A percentile compares a stretch with the other conserved stretches of the same genome.
These are phyloP conservation scores for Opisthograptis luteolata DNA, from an alignment of 2,888 invertebrate species.

Conservation along the genomic window DNA sequence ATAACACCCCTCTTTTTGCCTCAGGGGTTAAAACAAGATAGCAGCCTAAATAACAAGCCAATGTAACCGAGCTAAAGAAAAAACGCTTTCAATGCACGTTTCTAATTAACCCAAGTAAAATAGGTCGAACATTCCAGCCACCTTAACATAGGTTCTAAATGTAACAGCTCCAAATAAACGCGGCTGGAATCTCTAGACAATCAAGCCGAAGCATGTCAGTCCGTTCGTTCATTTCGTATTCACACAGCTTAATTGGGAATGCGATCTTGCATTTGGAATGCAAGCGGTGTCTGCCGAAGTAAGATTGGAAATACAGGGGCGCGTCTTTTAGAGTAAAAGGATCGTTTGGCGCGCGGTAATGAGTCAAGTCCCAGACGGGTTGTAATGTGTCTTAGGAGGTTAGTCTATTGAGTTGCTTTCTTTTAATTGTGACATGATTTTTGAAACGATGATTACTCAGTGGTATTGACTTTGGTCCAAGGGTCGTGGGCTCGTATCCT, in stretches of 20 bases:
- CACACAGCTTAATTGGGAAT: slow-evolving; percentile 63
- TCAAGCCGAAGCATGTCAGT: slow-evolving; percentile 31
- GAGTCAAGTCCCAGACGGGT: too few relatives aligned
- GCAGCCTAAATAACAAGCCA: too few relatives aligned
- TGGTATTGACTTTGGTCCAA: too few relatives aligned
- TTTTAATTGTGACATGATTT: too few relatives aligned
- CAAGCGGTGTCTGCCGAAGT: slow-evolving; percentile 48
- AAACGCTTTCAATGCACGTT: slow-evolving; percentile 4
- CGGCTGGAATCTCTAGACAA: slow-evolving; percentile 25
- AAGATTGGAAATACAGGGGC: slow-evolving; percentile 21
- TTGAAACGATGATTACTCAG: too few relatives aligned
- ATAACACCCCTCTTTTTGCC: too few relatives aligned
- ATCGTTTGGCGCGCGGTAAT: too few relatives aligned
- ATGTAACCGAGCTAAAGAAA: too few relatives aligned
- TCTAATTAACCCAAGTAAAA: slow-evolving; percentile 14
- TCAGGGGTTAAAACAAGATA: too few relatives aligned
- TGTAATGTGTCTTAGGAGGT: too few relatives aligned
- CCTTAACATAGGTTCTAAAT: slow-evolving; percentile 9
- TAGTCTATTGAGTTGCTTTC: too few relatives aligned
- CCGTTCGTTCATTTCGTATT: slow-evolving; percentile 54
- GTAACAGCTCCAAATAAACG: slow-evolving; percentile 18
- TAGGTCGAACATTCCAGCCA: not conserved
- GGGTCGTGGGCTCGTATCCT: too few relatives aligned
- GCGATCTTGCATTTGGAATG: slow-evolving; percentile 57
- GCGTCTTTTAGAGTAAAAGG: not conserved